Evolutionary conservation across 2,113 vertebrate species (phyloP).

Genomic region (Elgaria multicarinata): DNA sequence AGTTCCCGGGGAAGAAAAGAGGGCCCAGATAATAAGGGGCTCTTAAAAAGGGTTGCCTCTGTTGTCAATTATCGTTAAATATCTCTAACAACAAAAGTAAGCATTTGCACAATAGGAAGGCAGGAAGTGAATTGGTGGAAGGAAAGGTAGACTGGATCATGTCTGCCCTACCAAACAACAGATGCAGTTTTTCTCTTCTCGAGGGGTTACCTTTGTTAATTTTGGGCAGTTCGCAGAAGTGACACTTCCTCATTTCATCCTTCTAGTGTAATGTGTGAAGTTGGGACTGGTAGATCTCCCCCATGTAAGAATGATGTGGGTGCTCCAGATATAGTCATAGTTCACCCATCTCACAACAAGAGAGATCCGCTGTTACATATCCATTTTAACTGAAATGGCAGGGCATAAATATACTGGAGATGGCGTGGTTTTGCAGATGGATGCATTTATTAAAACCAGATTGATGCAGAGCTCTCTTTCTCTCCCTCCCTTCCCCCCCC

Average conservation of each 20-base stretch:
- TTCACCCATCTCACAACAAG: not conserved
- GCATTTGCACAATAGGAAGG: not conserved
- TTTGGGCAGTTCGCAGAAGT: not conserved
- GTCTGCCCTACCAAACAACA: not conserved
- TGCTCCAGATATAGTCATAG: not conserved
- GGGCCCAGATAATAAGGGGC: too few relatives aligned
- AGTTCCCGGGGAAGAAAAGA: not conserved
- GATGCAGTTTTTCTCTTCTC: not conserved
- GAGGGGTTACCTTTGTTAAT: too few relatives aligned
- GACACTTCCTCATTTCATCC: not conserved
- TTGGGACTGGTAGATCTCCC: not conserved
- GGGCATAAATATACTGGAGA: not conserved
- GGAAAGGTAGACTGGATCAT: not conserved
- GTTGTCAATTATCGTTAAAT: not conserved
- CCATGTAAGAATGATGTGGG: not conserved
- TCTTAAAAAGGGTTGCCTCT: not conserved
- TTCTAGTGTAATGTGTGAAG: not conserved
- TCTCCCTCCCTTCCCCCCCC: constrained; percentile 27
- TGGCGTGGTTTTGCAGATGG: not conserved
- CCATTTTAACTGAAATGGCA: not conserved
- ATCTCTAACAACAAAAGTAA: not conserved
- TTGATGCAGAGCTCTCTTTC: constrained; percentile 1
- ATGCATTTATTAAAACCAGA: not conserved
- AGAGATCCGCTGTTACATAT: not conserved
- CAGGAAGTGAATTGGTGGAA: too few relatives aligned